A percentile compares a stretch with the other conserved stretches of the same genome.
Conservation (phyloP, 1,140 invertebrate species). For the Cydia pomonella region DNA sequence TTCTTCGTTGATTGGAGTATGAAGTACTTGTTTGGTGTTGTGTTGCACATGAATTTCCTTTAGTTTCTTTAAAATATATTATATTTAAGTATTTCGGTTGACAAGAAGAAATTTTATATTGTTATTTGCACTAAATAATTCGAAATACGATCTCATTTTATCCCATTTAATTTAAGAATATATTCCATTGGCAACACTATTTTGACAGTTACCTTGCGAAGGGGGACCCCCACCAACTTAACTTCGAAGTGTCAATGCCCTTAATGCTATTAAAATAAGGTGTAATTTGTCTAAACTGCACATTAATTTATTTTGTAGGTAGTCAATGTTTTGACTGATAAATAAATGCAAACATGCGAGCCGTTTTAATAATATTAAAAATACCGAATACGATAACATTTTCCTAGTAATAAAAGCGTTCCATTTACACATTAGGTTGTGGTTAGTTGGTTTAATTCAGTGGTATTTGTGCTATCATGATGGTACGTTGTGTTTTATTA, state of each 20-base stretch:
- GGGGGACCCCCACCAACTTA: neutral
- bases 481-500: slow-evolving; percentile 42
- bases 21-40: too few species aligned
- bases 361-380: slow-evolving; percentile 1
- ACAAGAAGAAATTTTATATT: too few species aligned
- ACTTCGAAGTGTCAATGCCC: neutral
- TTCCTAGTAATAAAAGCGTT: neutral
- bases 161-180: too few species aligned
- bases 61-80: too few species aligned
- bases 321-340: neutral
- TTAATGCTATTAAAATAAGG: neutral
- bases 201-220: neutral
- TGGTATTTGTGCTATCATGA: slow-evolving; percentile 17
- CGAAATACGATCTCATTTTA: too few species aligned
- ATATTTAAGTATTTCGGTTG: too few species aligned
- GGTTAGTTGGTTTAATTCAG: neutral
- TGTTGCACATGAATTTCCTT: too few species aligned
- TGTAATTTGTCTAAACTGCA: neutral
- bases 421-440: neutral
- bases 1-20: too few species aligned
- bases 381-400: neutral
- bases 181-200: neutral
- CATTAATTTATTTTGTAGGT: neutral
- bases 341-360: neutral
- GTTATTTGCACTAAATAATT: too few species aligned